phyloP scores from a whole-genome alignment of 2,888 invertebrate genomes.

The Trilocha varians region DNA sequence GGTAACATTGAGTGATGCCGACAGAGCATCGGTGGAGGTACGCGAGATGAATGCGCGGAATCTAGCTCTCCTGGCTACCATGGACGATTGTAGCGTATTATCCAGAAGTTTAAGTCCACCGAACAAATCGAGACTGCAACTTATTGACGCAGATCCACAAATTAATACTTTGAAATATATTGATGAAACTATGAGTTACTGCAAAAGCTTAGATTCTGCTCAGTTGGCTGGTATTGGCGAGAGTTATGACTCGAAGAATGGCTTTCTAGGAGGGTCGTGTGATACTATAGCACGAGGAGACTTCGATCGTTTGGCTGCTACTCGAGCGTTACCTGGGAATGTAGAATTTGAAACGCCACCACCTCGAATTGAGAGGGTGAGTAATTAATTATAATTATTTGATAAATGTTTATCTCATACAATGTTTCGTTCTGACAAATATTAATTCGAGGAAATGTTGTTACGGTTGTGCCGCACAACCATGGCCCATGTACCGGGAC shows the following conservation, averaged over 20 bases:
- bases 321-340: constrained; percentile 27
- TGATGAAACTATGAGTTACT: constrained; percentile 70
- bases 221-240: constrained; percentile 66
- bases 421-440: too few relatives aligned
- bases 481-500: too few relatives aligned
- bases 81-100: constrained; percentile 67
- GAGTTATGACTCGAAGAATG: constrained; percentile 62
- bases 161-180: constrained; percentile 76
- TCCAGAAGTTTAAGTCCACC: constrained; percentile 64
- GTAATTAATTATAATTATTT: too few relatives aligned
- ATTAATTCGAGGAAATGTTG: too few relatives aligned
- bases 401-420: too few relatives aligned
- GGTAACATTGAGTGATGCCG: constrained; percentile 75
- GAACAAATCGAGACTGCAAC: constrained; percentile 50
- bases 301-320: constrained; percentile 43
- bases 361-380: constrained; percentile 48
- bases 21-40: constrained; percentile 53
- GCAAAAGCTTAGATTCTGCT: constrained; percentile 63
- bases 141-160: constrained; percentile 64
- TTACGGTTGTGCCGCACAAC: too few relatives aligned
- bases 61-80: constrained; percentile 65
- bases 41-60: constrained; percentile 65
- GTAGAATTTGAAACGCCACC: constrained; percentile 58
- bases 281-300: constrained; percentile 63
- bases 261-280: constrained; percentile 59